A percentile compares a stretch with the other conserved stretches of the same genome.
phyloP scores from a whole-genome alignment of 2,113 vertebrate genomes.

The Erythrocebus patas region DNA sequence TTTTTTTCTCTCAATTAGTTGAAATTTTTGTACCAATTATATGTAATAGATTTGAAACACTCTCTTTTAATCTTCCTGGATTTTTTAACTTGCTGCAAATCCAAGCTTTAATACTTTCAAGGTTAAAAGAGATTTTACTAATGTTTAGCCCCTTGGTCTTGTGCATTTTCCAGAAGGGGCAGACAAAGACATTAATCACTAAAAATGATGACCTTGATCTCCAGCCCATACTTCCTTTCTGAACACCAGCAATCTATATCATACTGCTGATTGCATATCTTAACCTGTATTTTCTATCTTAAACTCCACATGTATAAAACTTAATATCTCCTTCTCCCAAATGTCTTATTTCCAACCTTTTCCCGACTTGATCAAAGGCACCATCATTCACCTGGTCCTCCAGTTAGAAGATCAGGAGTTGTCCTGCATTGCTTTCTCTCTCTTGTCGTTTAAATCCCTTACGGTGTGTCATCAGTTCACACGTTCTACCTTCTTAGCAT shows the following conservation, averaged over 20 bases:
- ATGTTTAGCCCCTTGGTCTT: neutral
- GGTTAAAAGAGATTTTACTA: neutral
- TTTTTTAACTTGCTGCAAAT: neutral
- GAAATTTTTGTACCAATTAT: neutral
- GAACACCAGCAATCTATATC: neutral
- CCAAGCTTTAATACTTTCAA: neutral
- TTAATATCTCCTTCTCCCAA: neutral
- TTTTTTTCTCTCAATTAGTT: constrained; percentile 26
- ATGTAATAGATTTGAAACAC: neutral
- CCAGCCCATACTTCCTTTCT: neutral
- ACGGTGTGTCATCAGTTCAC: neutral
- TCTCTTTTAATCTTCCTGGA: neutral
- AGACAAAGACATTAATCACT: neutral
- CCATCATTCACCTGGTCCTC: neutral
- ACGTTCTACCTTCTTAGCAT: neutral
- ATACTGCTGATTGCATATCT: neutral
- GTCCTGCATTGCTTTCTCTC: neutral
- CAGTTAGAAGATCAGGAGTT: neutral
- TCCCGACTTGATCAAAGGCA: neutral
- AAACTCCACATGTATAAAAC: neutral
- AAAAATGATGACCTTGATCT: neutral
- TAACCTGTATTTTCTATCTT: neutral
- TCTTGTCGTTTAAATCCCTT: neutral
- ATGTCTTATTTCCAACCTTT: neutral
- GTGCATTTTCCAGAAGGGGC: neutral